phyloP scores from a whole-genome alignment of 2,113 vertebrate species.

The Takifugu flavidus region DNA sequence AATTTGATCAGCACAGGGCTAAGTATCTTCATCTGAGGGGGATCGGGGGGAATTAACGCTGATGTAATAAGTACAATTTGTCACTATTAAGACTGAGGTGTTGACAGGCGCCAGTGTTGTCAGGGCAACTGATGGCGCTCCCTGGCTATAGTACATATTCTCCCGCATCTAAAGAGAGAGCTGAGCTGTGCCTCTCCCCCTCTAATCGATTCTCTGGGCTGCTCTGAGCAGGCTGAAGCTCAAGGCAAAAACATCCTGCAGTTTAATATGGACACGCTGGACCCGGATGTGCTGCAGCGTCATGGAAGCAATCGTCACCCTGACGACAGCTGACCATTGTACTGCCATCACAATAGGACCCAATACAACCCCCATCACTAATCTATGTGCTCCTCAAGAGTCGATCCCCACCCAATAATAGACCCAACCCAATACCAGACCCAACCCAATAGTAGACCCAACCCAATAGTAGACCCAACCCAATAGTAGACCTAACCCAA shows the following conservation, averaged over 20 bases:
- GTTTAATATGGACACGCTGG: conserved; percentile 12
- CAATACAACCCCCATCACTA: neutral
- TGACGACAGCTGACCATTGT: no score
- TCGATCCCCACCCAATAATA: no score
- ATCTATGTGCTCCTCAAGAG: no score
- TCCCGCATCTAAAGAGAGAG: conserved; percentile 46
- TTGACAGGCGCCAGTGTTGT: conserved; percentile 83
- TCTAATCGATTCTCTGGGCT: conserved; percentile 55
- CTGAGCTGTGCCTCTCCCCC: conserved; percentile 48
- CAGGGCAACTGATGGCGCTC: conserved; percentile 75
- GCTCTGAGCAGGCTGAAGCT: conserved; percentile 39
- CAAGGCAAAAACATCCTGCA: conserved; percentile 32
- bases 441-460: no score
- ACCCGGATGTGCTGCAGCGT: conserved; percentile 29
- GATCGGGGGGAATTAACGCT: conserved; percentile 88
- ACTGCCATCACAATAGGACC: conserved; percentile 2
- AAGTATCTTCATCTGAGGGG: conserved; percentile 92
- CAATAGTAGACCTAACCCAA: no score
- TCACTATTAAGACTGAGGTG: conserved; percentile 88
- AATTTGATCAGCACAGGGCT: conserved; percentile 88
- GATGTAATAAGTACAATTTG: conserved; percentile 94
- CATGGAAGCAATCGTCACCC: neutral
- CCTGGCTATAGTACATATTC: conserved; percentile 60
- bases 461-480: no score
- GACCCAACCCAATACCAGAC: no score